Base-by-base conservation (phyloP, 1,140 invertebrate species). In the Vanessa tameamea region DNA sequence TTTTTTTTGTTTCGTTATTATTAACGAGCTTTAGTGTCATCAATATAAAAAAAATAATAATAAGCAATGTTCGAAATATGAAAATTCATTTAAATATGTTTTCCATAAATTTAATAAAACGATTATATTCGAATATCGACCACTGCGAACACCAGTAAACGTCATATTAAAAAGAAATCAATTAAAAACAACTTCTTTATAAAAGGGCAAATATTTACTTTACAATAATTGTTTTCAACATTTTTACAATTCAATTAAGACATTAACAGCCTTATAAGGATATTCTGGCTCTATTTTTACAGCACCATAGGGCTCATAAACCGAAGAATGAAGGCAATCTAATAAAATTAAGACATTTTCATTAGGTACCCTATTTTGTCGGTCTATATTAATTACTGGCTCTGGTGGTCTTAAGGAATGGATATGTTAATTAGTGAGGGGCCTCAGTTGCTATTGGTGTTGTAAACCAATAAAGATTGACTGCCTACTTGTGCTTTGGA, bases 341-440 rank as follows among this genome's bases (percentile, higher is more conserved):
- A 87, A 89, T 91, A 90, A 89, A 91, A 90, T 90, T 88, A 91
- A 85, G 85, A 91, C 88, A 87, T 91, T 91, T 91, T 91, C 87
- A 91, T 89, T 86, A 88, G 77, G 76, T 82, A 80, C 86, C 86
- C 86, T 87, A 88, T 91, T 91, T 91, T 90, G 89, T 91, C 81
- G 83, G 85, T 69, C 77, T 77, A 84, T 84, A 79, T 65, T 89
- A 87, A 88, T 89, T 87, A 83, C 65, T 65, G 75, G 55, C 76
- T 84, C 83, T 83, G 87, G 89, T 87, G 87, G 87, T 88, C 85
- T 83, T 85, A 82, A 82, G 84, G 87, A 89, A 91, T 90, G 85
- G 88, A 91, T 84, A 84, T 90, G 87, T 91, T 91, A 90, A 91
- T 89, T 88, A 87, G 82, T 76, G 68, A 83, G 83, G n/a, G 80